Conservation (phyloP, 2,113 vertebrate species). For the Nettapus auritus region DNA sequence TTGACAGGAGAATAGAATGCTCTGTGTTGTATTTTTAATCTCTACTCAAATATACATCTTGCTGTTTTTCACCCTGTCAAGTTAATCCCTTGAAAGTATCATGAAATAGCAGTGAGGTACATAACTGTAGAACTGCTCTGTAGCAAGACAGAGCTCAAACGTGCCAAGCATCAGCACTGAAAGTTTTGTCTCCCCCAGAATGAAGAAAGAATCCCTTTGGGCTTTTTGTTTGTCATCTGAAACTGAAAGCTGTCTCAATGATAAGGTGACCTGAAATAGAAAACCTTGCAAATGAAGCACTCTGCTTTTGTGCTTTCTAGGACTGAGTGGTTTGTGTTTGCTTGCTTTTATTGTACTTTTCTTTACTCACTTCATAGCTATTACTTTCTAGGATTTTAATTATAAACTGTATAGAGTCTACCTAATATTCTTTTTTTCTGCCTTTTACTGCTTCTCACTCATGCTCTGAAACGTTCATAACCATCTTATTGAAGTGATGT, state of each 20-base stretch:
- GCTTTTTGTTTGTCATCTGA: neutral
- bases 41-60: constrained; percentile 62
- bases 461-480: neutral
- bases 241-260: neutral
- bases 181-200: neutral
- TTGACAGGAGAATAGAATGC: constrained; percentile 56
- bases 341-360: neutral
- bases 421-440: neutral
- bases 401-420: neutral
- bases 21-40: constrained; percentile 66
- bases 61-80: constrained; percentile 44
- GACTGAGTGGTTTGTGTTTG: neutral
- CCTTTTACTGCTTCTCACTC: neutral
- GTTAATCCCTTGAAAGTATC: constrained; percentile 52
- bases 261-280: constrained; percentile 19
- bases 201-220: rapidly evolving
- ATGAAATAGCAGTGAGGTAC: neutral
- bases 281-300: neutral
- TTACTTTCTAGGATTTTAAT: constrained; percentile 1
- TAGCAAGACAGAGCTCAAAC: neutral
- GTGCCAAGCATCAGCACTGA: neutral
- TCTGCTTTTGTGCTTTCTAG: neutral
- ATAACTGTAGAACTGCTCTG: neutral
- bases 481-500: neutral
- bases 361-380: neutral